Evolutionary conservation across 1,140 invertebrate species (phyloP), one percentile per base, ranked within the genome.

Genomic region (Drosophila mauritiana): DNA sequence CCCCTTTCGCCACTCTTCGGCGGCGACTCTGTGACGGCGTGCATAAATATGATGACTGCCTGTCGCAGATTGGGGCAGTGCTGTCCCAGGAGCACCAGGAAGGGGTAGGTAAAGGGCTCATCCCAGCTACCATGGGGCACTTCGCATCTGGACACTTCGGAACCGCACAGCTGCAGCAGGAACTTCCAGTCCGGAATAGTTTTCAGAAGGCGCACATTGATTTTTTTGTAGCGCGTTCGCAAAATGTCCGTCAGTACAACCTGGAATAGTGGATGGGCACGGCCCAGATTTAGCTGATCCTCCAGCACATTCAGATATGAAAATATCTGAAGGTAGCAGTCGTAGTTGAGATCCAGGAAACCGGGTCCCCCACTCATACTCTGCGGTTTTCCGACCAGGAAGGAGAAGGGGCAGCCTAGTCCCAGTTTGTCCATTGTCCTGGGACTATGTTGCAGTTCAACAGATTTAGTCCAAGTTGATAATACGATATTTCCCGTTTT

Each of bases 311-410:
- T 69, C 5, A 88, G 13, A 40, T 83, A 69, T 10, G 77, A 72
- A 57, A 78, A 78, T 72, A 90, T 80, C 36, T 82, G 51, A 43
- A 51, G 34, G 46, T 62, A 70, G 37, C 80, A 85, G 20, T 91
- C 80, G 54, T 89, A 85, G n/a, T 89, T 89, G 5, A 89, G 48
- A 20, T 90, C 64, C 7, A 90, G 79, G 20, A 89, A 55, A 49
- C 34, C 52, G 5, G 36, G 61, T 45, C 61, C 43, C 11, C 13
- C 1, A 5, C 10, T 45, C 6, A 10, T 37, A 6, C n/a, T 57
- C 42, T 80, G 57, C 39, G 39, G 48, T n/a, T 69, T 79, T 25
- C 53, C 65, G 1, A n/a, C 56, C 7, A 82, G 59, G n/a, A 86
- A 88, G 15, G 57, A 58, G 13, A 89, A 63, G 3, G 75, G 75